Percentiles rank a stretch among this genome's conserved stretches.
Evolutionary conservation across 1,140 invertebrate species (phyloP).

Genomic region (Gryllus bimaculatus): DNA sequence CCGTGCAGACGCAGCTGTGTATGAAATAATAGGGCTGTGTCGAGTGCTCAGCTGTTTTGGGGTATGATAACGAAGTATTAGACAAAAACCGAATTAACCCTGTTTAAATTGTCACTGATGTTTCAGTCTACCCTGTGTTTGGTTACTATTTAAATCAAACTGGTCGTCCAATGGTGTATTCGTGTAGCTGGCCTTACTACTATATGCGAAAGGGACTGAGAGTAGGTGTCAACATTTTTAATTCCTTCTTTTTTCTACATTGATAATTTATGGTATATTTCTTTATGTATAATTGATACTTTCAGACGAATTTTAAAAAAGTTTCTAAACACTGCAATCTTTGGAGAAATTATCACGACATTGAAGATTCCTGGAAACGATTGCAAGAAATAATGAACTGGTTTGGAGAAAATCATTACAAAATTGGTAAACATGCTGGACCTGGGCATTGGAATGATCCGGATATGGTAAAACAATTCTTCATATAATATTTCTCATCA

Average conservation of each 20-base stretch:
- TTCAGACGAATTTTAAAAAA: constrained; percentile 57
- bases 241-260: background rate
- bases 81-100: too few species aligned
- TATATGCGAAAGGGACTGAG: constrained; percentile 34
- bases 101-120: background rate
- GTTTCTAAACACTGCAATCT: constrained; percentile 69
- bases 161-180: constrained; percentile 74
- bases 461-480: constrained; percentile 59
- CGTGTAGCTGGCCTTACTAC: constrained; percentile 85
- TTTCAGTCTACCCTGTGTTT: constrained; percentile 61
- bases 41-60: too few species aligned
- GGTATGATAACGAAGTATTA: too few species aligned
- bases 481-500: too few species aligned
- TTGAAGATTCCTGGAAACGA: constrained; percentile 80
- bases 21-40: too few species aligned
- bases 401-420: constrained; percentile 65
- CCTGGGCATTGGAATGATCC: constrained; percentile 89
- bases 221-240: background rate
- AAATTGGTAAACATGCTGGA: constrained; percentile 58
- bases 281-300: constrained; percentile 19
- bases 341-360: constrained; percentile 82
- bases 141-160: constrained; percentile 63
- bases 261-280: background rate
- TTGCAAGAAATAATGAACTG: constrained; percentile 64
- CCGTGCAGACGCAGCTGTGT: too few species aligned